Conservation (phyloP, 2,888 invertebrate genomes). For the Acleris cristana region DNA sequence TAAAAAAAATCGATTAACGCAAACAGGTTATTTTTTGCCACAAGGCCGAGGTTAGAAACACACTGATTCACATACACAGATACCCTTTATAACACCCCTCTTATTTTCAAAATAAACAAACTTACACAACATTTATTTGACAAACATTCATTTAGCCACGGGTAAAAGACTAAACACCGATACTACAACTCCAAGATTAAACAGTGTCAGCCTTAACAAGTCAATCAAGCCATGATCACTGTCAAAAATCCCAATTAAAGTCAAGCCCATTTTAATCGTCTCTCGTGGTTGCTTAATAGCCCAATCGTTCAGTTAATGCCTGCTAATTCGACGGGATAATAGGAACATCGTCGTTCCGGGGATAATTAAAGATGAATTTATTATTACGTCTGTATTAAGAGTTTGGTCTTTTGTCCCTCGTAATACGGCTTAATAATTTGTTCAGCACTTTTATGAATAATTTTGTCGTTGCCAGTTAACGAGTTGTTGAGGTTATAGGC, state of each 20-base stretch:
- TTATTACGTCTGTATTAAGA: constrained; percentile 33
- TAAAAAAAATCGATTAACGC: no score
- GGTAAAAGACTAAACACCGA: no score
- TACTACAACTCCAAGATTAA: no score
- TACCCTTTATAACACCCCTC: no score
- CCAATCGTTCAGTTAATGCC: constrained; percentile 32
- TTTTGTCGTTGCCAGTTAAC: constrained; percentile 6
- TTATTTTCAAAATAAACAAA: no score
- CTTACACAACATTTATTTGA: no score
- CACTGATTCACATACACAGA: no score
- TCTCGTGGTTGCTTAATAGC: constrained; percentile 24
- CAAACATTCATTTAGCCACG: no score
- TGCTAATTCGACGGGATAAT: constrained; percentile 29
- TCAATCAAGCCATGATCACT: constrained; percentile 8
- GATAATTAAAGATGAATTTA: constrained; percentile 36
- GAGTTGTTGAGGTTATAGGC: not conserved
- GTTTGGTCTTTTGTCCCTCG: constrained; percentile 32
- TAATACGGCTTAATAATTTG: constrained; percentile 24
- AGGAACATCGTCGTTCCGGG: constrained; percentile 14
- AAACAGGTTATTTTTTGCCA: no score
- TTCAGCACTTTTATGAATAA: constrained; percentile 32
- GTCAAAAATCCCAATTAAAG: constrained; percentile 29
- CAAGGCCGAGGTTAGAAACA: no score
- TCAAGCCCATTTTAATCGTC: constrained; percentile 13
- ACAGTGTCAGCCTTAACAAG: no score